These are phyloP conservation scores for Apotomis capreana DNA, from an alignment of 2,888 invertebrate genomes.

Conservation along the genomic window DNA sequence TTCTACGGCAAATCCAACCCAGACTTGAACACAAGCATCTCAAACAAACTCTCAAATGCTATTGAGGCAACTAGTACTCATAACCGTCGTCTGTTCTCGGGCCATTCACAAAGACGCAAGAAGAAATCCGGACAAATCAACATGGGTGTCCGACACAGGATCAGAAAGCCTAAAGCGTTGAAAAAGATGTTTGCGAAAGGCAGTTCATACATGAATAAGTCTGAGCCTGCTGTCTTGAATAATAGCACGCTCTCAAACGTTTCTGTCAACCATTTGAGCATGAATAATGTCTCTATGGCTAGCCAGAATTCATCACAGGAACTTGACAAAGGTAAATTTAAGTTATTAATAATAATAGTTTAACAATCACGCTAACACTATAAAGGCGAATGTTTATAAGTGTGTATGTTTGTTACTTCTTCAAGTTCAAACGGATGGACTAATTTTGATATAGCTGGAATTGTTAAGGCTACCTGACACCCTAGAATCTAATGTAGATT, in stretches of 20 bases:
- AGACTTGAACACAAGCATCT: slow-evolving; percentile 65
- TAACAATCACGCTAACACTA: too few species aligned
- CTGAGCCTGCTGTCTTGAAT: slow-evolving; percentile 46
- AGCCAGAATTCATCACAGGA: slow-evolving; percentile 71
- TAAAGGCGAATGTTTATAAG: too few species aligned
- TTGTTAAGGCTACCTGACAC: too few species aligned
- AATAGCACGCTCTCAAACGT: slow-evolving; percentile 49
- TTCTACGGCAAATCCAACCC: slow-evolving; percentile 82
- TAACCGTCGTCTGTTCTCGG: slow-evolving; percentile 57
- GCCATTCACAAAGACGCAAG: slow-evolving; percentile 60
- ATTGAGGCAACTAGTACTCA: slow-evolving; percentile 62
- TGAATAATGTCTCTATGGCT: slow-evolving; percentile 56
- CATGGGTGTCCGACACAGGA: slow-evolving; percentile 85
- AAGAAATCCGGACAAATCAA: slow-evolving; percentile 85
- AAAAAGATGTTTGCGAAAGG: slow-evolving; percentile 55
- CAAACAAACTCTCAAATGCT: slow-evolving; percentile 64
- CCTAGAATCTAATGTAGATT: too few species aligned
- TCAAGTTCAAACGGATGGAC: too few species aligned
- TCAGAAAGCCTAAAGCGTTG: slow-evolving; percentile 84
- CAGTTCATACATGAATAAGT: slow-evolving; percentile 47
- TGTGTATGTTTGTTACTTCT: too few species aligned
- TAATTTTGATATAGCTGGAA: too few species aligned
- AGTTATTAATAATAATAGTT: too few species aligned
- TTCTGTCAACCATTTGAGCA: slow-evolving; percentile 43
- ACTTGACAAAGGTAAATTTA: slow-evolving; percentile 65